phyloP scores from a whole-genome alignment of 2,797 vertebrate genomes.

The Phrynocephalus forsythii region DNA sequence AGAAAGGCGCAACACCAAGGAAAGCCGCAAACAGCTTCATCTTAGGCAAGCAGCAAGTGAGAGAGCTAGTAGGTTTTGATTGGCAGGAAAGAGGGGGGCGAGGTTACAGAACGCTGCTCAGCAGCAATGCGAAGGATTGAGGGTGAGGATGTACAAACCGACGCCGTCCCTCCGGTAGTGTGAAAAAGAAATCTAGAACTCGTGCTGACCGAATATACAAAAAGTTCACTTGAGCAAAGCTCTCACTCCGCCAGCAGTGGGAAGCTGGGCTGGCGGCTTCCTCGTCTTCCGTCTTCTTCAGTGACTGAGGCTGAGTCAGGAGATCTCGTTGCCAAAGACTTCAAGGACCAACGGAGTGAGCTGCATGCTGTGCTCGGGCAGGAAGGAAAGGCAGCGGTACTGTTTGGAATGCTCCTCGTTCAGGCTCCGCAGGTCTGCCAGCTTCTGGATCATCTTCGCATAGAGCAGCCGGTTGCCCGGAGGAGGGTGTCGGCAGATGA shows the following conservation, averaged over 20 bases:
- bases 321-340: slow-evolving; percentile 89
- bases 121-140: slow-evolving; percentile 25
- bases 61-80: neutral
- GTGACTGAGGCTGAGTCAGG: slow-evolving; percentile 73
- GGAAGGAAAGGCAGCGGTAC: slow-evolving; percentile 92
- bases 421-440: slow-evolving; percentile 94
- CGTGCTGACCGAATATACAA: neutral
- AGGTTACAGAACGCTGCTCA: slow-evolving; percentile 4
- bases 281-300: accelerated
- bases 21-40: slow-evolving; percentile 13
- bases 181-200: slow-evolving; percentile 1
- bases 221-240: neutral
- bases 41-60: slow-evolving; percentile 5
- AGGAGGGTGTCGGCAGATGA: slow-evolving; percentile 85
- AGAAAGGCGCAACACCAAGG: neutral
- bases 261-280: neutral
- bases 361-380: slow-evolving; percentile 90
- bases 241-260: neutral
- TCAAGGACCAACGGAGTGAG: slow-evolving; percentile 92
- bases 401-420: slow-evolving; percentile 97
- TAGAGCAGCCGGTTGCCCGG: slow-evolving; percentile 90
- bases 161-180: slow-evolving; percentile 16
- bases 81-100: neutral
- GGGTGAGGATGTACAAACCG: neutral
- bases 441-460: slow-evolving; percentile 98